Evolutionary conservation across 1,140 invertebrate genomes (phyloP).

Genomic region (Proctacanthus coquilletti): DNA sequence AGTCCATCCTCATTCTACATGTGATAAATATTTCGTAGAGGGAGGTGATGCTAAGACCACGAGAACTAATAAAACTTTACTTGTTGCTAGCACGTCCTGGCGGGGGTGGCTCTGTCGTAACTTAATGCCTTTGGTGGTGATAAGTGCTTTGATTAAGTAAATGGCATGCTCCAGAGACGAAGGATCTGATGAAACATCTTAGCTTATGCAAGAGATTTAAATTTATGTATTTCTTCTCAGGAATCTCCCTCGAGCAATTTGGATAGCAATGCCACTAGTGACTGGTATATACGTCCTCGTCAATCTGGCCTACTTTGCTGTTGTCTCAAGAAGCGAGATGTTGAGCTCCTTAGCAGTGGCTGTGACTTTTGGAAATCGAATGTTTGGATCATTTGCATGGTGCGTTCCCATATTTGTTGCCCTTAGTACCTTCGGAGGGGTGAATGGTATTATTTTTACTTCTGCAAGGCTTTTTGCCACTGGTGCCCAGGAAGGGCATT

Average conservation of each 20-base stretch:
- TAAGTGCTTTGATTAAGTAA: no score
- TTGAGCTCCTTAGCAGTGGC: conserved; percentile 65
- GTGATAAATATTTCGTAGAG: no score
- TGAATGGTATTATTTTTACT: conserved; percentile 85
- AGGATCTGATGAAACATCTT: no score
- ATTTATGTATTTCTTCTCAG: conserved; percentile 34
- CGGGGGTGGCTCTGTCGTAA: no score
- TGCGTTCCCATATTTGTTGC: conserved; percentile 81
- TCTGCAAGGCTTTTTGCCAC: conserved; percentile 61
- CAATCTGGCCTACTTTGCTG: conserved; percentile 80
- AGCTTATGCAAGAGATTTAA: no score
- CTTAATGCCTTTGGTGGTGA: no score
- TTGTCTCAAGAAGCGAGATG: conserved; percentile 64
- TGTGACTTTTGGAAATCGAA: conserved; percentile 63
- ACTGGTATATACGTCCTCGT: conserved; percentile 75
- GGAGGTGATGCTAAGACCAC: no score
- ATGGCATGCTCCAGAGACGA: no score
- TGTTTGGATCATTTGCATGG: conserved; percentile 63
- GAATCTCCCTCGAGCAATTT: conserved; percentile 73
- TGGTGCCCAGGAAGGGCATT: conserved; percentile 67
- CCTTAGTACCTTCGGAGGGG: conserved; percentile 66
- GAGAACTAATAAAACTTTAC: no score
- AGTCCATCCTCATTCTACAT: no score
- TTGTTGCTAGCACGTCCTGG: no score
- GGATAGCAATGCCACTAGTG: conserved; percentile 73